These are phyloP conservation scores for Diplodus sargus DNA, from an alignment of 2,797 vertebrate species.

Conservation along the genomic window DNA sequence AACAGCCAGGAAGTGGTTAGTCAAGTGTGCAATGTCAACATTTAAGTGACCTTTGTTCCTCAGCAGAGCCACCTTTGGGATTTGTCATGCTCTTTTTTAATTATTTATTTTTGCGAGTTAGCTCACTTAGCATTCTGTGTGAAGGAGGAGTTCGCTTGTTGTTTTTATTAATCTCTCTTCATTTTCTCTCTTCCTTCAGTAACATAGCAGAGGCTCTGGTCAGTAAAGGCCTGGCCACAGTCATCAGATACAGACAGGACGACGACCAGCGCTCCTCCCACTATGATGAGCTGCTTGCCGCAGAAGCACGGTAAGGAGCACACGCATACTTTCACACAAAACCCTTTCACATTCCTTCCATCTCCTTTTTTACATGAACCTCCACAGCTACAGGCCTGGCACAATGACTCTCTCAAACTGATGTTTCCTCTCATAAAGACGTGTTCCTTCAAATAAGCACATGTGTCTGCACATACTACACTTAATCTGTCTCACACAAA, in stretches of 20 bases:
- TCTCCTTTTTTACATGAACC: constrained; percentile 23
- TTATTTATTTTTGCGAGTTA: constrained; percentile 14
- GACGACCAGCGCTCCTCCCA: constrained; percentile 97
- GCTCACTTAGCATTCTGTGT: constrained; percentile 16
- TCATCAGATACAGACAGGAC: constrained; percentile 96
- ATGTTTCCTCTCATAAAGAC: constrained; percentile 5
- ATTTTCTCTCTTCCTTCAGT: constrained; percentile 75
- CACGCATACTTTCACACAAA: constrained; percentile 3
- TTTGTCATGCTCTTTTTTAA: constrained; percentile 42
- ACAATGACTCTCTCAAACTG: not conserved
- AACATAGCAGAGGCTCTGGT: constrained; percentile 97
- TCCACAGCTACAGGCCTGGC: not conserved
- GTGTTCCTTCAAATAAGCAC: not conserved
- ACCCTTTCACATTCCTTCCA: constrained; percentile 10
- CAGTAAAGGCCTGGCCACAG: constrained; percentile 96
- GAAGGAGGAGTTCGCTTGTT: constrained; percentile 3
- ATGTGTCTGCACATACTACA: not conserved
- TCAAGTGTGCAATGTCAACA: constrained; percentile 58
- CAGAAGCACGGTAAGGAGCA: constrained; percentile 92
- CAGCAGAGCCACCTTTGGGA: constrained; percentile 45
- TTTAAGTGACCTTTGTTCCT: constrained; percentile 59
- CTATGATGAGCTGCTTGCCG: constrained; percentile 95
- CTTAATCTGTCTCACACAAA: not conserved
- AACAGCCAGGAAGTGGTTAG: constrained; percentile 37
- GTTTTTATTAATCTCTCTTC: constrained; percentile 28